Evolutionary conservation across 2,797 vertebrate genomes (phyloP), one percentile per base, ranked within the genome.

Genomic region (Synanceia verrucosa): DNA sequence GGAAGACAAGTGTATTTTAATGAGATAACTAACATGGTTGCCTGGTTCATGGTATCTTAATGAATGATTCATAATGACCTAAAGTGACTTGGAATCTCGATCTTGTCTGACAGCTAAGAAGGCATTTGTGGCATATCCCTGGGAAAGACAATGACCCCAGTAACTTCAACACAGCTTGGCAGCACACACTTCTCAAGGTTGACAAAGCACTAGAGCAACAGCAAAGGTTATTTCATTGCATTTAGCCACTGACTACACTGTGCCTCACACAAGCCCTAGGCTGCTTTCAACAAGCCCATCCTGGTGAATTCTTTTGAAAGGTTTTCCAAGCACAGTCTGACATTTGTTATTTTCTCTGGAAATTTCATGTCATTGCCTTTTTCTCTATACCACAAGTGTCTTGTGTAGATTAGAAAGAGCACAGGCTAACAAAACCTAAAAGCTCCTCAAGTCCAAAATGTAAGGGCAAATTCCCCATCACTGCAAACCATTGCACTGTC

Each of bases 41-140:
- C 46, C 46, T 72, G 68, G 80, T 81, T 91, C 83, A 65, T 74
- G 70, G 79, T 39, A 67, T 87, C 84, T 83, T 79, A 81, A 89
- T 89, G 87, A 82, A 84, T 91, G 86, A 91, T 88, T 90, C 86
- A 91, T 84, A 63, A 87, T 81, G 83, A 85, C 88, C 85, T 39
- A 36, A 72, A 78, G 90, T 86, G 77, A 81, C 84, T 84, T 65
- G 82, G 81, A 84, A 82, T 64, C 83, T 82, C 83, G 82, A 91
- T 93, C 85, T 82, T 70, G 76, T 89, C 69, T 94, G 92, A 93
- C 90, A 91, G 90, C 71, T 56, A 67, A 84, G 86, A 59, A 82
- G 56, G 79, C 75, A n/a, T 78, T 44, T 43, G 77, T 73, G 85
- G 87, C 86, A 2, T 87, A 70, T 81, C 89, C 87, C 80, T 48